These are phyloP conservation scores for Indicator indicator DNA, from an alignment of 2,113 vertebrate species.

Conservation along the genomic window DNA sequence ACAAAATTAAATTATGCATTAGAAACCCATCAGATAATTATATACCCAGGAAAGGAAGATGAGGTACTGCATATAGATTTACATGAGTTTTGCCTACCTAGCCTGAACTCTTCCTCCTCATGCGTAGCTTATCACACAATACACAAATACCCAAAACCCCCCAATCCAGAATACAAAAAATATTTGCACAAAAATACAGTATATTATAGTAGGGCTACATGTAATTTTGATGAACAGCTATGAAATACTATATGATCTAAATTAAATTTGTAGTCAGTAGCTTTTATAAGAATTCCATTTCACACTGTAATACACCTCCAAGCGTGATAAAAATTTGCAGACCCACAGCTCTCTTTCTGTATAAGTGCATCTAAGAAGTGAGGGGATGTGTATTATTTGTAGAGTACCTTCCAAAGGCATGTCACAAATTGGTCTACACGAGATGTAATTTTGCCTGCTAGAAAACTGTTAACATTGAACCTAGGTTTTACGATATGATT, in stretches of 20 bases:
- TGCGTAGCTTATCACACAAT: background rate
- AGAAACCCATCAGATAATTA: background rate
- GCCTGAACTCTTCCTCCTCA: background rate
- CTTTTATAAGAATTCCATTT: background rate
- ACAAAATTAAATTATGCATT: background rate
- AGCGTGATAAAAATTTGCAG: background rate
- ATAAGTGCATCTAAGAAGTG: background rate
- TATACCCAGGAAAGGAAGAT: background rate
- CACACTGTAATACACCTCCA: background rate
- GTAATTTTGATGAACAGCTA: background rate
- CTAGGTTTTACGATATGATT: background rate
- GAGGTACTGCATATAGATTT: background rate
- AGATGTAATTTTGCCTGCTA: background rate
- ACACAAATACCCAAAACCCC: background rate
- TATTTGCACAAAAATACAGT: background rate
- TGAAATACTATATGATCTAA: background rate
- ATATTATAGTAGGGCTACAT: background rate
- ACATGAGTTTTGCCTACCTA: background rate
- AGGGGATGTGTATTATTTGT: background rate
- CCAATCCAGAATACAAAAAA: background rate
- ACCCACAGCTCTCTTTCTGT: background rate
- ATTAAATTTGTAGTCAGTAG: background rate
- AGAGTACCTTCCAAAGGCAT: background rate
- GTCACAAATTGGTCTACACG: background rate
- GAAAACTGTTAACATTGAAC: background rate